Conservation (phyloP, 64 coral and sea anemone species). For the Pachyseris speciosa region DNA sequence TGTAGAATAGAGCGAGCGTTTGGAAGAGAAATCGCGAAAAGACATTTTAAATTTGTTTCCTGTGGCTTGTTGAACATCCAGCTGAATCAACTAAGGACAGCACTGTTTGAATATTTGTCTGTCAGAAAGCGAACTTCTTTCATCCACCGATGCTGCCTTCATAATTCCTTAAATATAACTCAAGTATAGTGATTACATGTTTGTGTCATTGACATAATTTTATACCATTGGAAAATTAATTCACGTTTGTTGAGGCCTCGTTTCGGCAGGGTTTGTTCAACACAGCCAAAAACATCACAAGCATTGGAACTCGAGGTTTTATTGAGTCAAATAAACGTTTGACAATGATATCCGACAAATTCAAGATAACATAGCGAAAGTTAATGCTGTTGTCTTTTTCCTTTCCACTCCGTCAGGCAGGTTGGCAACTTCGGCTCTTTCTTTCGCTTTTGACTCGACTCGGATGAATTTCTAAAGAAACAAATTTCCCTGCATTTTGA, state of each 20-base stretch:
- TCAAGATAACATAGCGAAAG: not conserved
- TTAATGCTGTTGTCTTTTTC: not conserved
- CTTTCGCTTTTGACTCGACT: too few relatives aligned
- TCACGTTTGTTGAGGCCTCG: not conserved
- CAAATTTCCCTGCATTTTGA: not conserved
- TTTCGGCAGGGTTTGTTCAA: not conserved
- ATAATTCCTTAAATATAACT: not conserved
- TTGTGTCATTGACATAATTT: not conserved
- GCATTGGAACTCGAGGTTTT: not conserved
- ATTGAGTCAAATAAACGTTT: conserved; percentile 6
- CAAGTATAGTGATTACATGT: not conserved
- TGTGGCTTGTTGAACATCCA: not conserved
- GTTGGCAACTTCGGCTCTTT: too few relatives aligned
- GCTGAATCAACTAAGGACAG: not conserved
- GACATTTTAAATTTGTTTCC: not conserved
- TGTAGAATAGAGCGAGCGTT: not conserved
- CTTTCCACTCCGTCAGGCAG: not conserved
- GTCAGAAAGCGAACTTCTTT: not conserved
- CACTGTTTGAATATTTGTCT: conserved; percentile 21
- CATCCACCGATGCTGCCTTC: not conserved
- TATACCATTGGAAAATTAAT: not conserved
- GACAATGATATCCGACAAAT: not conserved
- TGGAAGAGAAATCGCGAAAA: not conserved
- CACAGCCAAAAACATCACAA: not conserved
- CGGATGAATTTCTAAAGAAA: too few relatives aligned